Evolutionary conservation across 2,113 vertebrate species (phyloP).

Genomic region (Phocoena phocoena): DNA sequence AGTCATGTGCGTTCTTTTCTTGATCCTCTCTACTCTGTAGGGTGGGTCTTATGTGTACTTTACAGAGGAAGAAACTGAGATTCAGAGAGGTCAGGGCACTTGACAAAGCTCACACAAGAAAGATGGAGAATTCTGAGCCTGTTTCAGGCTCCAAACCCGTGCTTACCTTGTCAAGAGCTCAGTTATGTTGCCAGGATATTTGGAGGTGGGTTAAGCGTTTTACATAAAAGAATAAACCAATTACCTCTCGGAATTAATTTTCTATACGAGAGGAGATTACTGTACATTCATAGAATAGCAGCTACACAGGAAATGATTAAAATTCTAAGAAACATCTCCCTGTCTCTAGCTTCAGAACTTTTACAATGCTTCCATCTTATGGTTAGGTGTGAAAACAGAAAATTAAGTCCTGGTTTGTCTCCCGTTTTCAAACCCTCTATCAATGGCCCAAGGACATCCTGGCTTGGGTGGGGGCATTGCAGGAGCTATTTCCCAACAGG

Average conservation of each 20-base stretch:
- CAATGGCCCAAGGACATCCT: not conserved
- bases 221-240: not conserved
- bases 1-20: rapidly evolving
- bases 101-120: not conserved
- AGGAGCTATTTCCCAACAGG: not conserved
- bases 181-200: not conserved
- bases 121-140: not conserved
- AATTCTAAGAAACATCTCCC: not conserved
- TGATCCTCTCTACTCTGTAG: not conserved
- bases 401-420: not conserved
- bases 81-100: not conserved
- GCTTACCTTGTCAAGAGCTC: not conserved
- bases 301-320: not conserved
- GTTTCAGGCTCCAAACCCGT: not conserved
- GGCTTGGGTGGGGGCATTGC: not conserved
- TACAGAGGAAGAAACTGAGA: not conserved
- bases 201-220: not conserved
- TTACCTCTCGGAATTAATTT: constrained; percentile 22
- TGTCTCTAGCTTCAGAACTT: not conserved
- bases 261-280: not conserved
- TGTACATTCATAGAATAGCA: not conserved
- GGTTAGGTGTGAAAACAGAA: not conserved
- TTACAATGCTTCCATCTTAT: not conserved
- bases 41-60: not conserved
- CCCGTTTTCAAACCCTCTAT: not conserved